Evolutionary conservation across 1,140 invertebrate species (phyloP).

Genomic region (Zeugodacus cucurbitae): DNA sequence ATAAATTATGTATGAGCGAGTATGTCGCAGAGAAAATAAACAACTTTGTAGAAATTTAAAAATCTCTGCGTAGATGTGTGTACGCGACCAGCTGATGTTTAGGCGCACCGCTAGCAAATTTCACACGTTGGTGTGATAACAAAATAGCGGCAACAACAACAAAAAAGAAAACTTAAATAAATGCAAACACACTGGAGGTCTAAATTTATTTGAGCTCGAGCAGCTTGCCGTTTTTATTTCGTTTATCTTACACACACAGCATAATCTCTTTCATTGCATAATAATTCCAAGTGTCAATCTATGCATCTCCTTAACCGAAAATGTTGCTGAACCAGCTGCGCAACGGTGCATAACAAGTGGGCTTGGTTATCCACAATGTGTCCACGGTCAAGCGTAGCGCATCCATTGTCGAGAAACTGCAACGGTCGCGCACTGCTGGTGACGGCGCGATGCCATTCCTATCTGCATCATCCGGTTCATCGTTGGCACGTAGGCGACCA

Average conservation of each 20-base stretch:
- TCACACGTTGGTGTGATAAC: neutral
- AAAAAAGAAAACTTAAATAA: neutral
- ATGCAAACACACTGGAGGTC: neutral
- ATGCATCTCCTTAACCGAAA: slow-evolving; percentile 51
- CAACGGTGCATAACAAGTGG: slow-evolving; percentile 57
- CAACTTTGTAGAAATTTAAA: neutral
- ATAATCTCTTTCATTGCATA: neutral
- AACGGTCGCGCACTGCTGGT: slow-evolving; percentile 50
- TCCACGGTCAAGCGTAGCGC: slow-evolving; percentile 59
- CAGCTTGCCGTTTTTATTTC: neutral
- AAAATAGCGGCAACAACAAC: neutral
- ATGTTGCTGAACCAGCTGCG: slow-evolving; percentile 61
- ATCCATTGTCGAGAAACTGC: slow-evolving; percentile 58
- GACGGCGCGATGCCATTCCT: neutral
- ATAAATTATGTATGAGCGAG: neutral
- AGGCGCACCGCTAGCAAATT: neutral
- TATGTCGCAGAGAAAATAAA: neutral
- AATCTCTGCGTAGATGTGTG: neutral
- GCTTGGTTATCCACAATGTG: slow-evolving; percentile 60
- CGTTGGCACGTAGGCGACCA: slow-evolving; percentile 47
- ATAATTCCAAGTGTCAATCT: neutral
- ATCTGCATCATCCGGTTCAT: slow-evolving; percentile 47
- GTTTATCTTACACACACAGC: neutral
- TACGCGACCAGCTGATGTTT: neutral
- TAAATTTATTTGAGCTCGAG: neutral